These are phyloP conservation scores for Xenopus petersii DNA, from an alignment of 2,797 vertebrate species.

Conservation along the genomic window DNA sequence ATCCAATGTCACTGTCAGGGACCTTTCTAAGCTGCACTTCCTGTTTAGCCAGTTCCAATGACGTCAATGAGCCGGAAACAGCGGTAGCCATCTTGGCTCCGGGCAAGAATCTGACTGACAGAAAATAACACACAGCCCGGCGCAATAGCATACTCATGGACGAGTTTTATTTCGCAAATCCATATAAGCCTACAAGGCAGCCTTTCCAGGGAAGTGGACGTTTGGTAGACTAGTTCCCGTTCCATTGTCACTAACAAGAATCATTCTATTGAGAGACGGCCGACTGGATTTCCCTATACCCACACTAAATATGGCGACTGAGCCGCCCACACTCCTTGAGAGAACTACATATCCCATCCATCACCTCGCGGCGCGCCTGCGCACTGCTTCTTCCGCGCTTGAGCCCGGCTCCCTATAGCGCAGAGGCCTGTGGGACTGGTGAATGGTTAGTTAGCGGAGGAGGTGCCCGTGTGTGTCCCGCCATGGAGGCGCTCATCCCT, in stretches of 20 bases:
- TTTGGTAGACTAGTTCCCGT: too few relatives aligned
- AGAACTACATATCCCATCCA: constrained; percentile 62
- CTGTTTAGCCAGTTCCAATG: background rate
- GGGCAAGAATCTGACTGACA: background rate
- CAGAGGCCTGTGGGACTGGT: constrained; percentile 2
- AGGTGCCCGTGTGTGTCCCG: too few relatives aligned
- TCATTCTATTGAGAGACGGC: too few relatives aligned
- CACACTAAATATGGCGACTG: constrained; percentile 5
- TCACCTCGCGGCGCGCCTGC: background rate
- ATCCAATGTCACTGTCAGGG: constrained; percentile 33
- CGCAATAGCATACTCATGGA: too few relatives aligned
- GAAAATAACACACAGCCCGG: too few relatives aligned
- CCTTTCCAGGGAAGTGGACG: too few relatives aligned
- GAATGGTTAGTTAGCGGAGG: constrained; percentile 36
- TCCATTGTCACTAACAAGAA: too few relatives aligned
- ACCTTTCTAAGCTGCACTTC: background rate
- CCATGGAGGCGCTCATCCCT: constrained; percentile 95
- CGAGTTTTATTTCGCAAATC: too few relatives aligned
- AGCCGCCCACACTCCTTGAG: too few relatives aligned
- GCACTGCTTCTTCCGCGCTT: background rate
- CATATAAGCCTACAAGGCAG: too few relatives aligned
- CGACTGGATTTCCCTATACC: too few relatives aligned
- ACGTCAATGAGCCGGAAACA: background rate
- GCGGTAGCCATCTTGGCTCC: constrained; percentile 15
- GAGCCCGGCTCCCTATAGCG: background rate